Evolutionary conservation across 2,888 invertebrate species (phyloP), one percentile per base, ranked within the genome.

Genomic region (Syrphus vitripennis): DNA sequence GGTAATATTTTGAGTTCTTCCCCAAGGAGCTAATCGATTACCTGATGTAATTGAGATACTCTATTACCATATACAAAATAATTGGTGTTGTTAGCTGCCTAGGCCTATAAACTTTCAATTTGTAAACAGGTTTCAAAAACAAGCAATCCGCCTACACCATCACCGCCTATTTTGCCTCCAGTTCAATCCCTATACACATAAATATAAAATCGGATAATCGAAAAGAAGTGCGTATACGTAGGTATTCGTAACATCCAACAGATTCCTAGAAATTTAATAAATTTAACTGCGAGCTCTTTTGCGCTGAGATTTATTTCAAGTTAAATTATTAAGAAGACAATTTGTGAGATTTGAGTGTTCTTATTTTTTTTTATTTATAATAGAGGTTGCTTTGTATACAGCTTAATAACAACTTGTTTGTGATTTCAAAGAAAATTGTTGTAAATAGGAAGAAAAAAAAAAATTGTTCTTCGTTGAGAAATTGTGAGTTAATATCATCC

Each of bases 401-500:
- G 0, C 16, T 24, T 31, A n/a, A 40, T 48, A 57, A 40, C 65
- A 75, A 53, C 61, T 29, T 81, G 69, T 53, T 14, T 37, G 61
- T 45, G 48, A 29, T 59, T 48, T 26, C 21, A 72, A 57, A 19
- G 55, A 37, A 53, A 12, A 40, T 16, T 19, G 9, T 55, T 55
- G 53, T n/a, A 53, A 26, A n/a, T 53, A 16, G 2, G 26, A 10
- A 16, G 2, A 48, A 4, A 31, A 48, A 3, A 48, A 19, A 21
- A 19, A 48, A 55, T 45, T 4, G 34, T 45, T 42, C 45, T 4
- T 10, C 16, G 4, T 40, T 16, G 40, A 67, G 37, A 76, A 83
- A 79, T 83, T 84, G 84, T 80, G 80, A 86, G 76, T 86, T 86
- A 81, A 77, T 76, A 86, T 86, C 63, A 81, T 86, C 86, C 86